These are phyloP conservation scores for Drosophila siamana DNA, from an alignment of 2,888 invertebrate species.

Conservation along the genomic window DNA sequence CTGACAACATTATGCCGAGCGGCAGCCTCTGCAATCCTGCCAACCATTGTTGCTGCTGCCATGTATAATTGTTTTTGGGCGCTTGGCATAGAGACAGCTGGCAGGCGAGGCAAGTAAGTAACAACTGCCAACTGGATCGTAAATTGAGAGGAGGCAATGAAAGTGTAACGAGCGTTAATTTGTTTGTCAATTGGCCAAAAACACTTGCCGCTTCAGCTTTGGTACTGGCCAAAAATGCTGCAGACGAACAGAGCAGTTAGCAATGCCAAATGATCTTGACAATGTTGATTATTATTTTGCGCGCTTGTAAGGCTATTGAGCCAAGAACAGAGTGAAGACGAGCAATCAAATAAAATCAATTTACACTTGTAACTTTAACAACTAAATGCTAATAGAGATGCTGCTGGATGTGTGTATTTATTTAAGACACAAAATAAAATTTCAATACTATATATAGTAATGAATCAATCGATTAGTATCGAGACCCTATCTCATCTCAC, in stretches of 20 bases:
- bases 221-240: constrained; percentile 31
- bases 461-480: not conserved
- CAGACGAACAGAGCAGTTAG: constrained; percentile 13
- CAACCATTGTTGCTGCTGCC: constrained; percentile 1
- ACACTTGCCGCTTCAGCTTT: not conserved
- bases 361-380: not conserved
- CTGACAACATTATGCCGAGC: not conserved
- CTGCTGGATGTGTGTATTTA: no score
- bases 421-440: no score
- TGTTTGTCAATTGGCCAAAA: constrained; percentile 56
- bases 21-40: constrained; percentile 17
- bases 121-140: constrained; percentile 35
- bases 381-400: not conserved
- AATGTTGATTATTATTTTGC: not conserved
- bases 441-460: no score
- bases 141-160: constrained; percentile 72
- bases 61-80: constrained; percentile 2
- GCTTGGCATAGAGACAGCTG: constrained; percentile 62
- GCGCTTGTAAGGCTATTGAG: not conserved
- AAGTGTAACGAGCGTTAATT: constrained; percentile 78
- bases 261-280: not conserved
- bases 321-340: not conserved
- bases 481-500: not conserved
- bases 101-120: constrained; percentile 30
- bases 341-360: no score